Evolutionary conservation across 2,797 vertebrate genomes (phyloP), one percentile per base, ranked within the genome.

Genomic region (Pangasius macronema): DNA sequence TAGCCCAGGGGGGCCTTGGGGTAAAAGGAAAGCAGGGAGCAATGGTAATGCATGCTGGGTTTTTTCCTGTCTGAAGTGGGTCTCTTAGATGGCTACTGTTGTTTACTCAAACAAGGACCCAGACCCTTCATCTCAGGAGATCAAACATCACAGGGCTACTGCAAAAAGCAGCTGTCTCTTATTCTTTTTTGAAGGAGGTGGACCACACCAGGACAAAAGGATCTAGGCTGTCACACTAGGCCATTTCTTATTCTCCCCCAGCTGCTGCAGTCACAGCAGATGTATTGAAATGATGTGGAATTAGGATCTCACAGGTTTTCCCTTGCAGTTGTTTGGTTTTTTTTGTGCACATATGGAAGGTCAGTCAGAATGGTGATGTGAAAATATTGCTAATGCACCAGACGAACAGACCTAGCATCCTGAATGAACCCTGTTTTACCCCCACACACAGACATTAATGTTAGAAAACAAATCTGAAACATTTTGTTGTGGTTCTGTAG

Each of bases 61-160:
- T 91, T 89, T 85, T 91, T 91, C 86, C 67, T 79, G 11, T 61
- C 82, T 90, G 86, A 87, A 90, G 91, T 88, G 88, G 89, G 30
- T 59, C 73, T 70, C 61, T 85, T 87, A 87, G 85, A 85, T 77
- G 84, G 84, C 75, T 59, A 86, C 61, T 75, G 82, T 84, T 91
- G 85, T 91, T 89, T 90, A 90, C 81, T 89, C 83, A 90, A 90
- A 89, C 85, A 83, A 87, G 89, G 75, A 67, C 89, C 83, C 49
- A 87, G 84, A 84, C 89, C 87, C 91, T 92, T 91, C 85, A 91
- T 91, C 86, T 91, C 86, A 53, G 53, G 86, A 91, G 90, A 92
- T 93, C 90, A 93, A 88, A 91, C 90, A 90, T 91, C 87, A 91
- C 68, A 85, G 81, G 49, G 81, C 73, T 16, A 76, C 46, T 82